A percentile compares a stretch with the other conserved stretches of the same genome.
These are phyloP conservation scores for Catamblyrhynchus diadema DNA, from an alignment of 2,797 vertebrate species.

Conservation along the genomic window DNA sequence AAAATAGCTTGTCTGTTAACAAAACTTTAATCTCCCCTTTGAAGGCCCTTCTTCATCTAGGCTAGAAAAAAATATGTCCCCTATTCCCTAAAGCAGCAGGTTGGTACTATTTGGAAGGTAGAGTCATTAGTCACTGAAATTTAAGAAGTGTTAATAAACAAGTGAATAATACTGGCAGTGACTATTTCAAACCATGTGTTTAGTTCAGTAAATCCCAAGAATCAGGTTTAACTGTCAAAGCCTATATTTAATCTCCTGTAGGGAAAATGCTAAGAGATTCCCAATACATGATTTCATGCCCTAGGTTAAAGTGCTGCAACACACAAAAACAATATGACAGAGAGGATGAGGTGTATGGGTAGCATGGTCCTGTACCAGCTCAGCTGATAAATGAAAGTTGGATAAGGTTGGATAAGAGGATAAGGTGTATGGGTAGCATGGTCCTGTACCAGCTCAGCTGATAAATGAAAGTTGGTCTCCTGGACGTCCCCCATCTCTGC, in stretches of 20 bases:
- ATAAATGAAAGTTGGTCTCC: background rate
- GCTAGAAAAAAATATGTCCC: background rate
- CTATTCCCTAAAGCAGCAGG: background rate
- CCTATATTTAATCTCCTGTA: background rate
- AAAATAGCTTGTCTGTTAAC: background rate
- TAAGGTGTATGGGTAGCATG: fast-evolving
- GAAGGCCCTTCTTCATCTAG: background rate
- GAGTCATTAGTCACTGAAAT: background rate
- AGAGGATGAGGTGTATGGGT: background rate
- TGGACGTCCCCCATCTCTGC: background rate
- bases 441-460: background rate
- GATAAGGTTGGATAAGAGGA: background rate
- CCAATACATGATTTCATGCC: background rate
- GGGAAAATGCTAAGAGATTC: background rate
- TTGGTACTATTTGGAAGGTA: background rate
- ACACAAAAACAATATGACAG: fast-evolving
- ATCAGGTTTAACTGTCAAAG: background rate
- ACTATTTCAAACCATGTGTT: background rate
- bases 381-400: background rate
- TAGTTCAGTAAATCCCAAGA: background rate
- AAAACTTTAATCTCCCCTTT: background rate
- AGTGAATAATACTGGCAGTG: background rate
- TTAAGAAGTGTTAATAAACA: background rate
- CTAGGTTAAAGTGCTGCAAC: background rate
- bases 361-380: background rate